Evolutionary conservation across 2,113 vertebrate species (phyloP), one percentile per base, ranked within the genome.

Genomic region (Carassius carassius): DNA sequence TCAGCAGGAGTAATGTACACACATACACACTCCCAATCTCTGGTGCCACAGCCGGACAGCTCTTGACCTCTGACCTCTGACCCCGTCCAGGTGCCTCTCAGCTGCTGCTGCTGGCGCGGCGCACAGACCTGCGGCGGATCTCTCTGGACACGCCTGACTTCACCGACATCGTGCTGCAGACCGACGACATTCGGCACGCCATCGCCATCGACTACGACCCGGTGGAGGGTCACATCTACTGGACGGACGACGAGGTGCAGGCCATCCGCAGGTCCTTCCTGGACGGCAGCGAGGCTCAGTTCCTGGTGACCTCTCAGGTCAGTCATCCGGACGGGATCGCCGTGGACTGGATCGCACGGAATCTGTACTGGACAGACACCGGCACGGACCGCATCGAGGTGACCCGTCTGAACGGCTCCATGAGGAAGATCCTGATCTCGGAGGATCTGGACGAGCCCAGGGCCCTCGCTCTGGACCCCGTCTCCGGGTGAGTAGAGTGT

Each of bases 121-220:
- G 98, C 1, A 99, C 98, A 0, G 98, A 99, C 88, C 90, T 99
- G 89, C 94, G 98, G 3, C 94, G 95, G 3, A 99, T 99, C 90
- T 99, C 98, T 14, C 92, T 99, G 89, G 98, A 99, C 93, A 99
- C 92, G 6, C 97, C 97, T 0, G 98, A 99, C 90, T 99, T 99
- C 88, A 99, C 98, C 0, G 98, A 98, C 93, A 96, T 98, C 0
- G 94, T 99, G 70, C 89, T 98, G 76, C 96, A 96, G 11, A 92
- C 96, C 60, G 98, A 98, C 41, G 97, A 99, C 88, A 98, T 99
- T 83, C 96, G 97, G 0, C 98, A 99, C 17, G 98, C 98, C 89
- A 99, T 99, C 41, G 98, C 98, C 85, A 96, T 99, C 41, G 98
- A 99, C 94, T 99, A 97, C 0, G 98, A 99, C 81, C 98, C 98